Evolutionary conservation across 2,113 vertebrate species (phyloP), one percentile per base, ranked within the genome.

Genomic region (Bufo gargarizans): DNA sequence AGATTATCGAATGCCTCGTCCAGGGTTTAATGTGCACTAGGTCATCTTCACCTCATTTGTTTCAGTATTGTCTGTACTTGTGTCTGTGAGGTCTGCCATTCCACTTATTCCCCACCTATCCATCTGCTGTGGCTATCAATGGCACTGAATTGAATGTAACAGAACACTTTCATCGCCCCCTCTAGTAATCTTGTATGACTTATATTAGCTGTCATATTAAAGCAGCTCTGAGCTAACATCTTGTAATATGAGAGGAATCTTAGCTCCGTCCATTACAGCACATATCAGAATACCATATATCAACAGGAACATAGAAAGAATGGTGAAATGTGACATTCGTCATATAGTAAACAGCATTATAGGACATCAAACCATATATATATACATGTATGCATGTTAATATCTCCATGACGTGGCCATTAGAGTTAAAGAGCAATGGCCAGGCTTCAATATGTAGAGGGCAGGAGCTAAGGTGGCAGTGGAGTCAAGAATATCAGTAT

Each of bases 141-240:
- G 90, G 86, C 90, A 91, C 89, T 89, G 49, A 0, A 84, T 89
- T 91, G 91, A 90, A 90, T 90, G 93, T 92, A 93, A 93, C 91
- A 84, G 87, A 91, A 93, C 89, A 89, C 91, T 84, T 72, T 20
- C 4, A 84, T 90, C 85, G 81, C 81, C 91, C 84, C 77, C 63
- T 90, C 90, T 79, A 91, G 91, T 92, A 91, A 91, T 93, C 87
- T 16, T 91, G 91, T 91, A 85, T 90, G 90, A 92, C 90, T 91
- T 92, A 90, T 91, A 91, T 92, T 90, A 92, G 92, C 92, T 92
- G 92, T 92, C 91, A 91, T 90, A 92, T 90, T 91, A 92, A 90
- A 92, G 91, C 89, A 91, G 91, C 87, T 91, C 89, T 90, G 59
- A 92, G 92, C 92, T 92, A 92, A 92, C 90, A 90, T 91, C 90